Evolutionary conservation across 2,888 invertebrate genomes (phyloP).

Genomic region (Neelides folsomi): DNA sequence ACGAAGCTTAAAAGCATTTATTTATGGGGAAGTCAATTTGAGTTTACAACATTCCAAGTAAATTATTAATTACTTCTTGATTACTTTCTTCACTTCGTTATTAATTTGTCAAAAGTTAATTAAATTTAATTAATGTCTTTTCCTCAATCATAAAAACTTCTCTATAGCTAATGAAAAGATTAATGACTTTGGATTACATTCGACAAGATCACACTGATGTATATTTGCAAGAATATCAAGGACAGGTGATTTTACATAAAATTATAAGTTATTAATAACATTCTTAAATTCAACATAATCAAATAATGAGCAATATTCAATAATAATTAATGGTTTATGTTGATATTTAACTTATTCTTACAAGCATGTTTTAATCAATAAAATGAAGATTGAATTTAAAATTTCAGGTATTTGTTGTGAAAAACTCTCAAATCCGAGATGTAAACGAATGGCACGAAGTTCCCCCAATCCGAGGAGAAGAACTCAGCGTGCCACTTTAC

Average conservation of each 20-base stretch:
- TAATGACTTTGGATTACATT: not conserved
- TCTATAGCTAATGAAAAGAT: not conserved
- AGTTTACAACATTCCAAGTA: conserved; percentile 15
- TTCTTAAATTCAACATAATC: no score
- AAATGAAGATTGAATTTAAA: not conserved
- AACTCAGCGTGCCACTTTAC: conserved; percentile 20
- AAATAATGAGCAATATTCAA: no score
- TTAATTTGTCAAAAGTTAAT: no score
- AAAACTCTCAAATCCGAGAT: conserved; percentile 23
- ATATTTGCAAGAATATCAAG: not conserved
- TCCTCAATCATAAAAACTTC: no score
- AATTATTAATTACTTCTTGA: not conserved
- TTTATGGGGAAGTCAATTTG: conserved; percentile 28
- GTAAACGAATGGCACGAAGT: conserved; percentile 31
- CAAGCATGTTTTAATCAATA: no score
- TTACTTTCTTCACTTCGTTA: not conserved
- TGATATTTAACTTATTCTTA: no score
- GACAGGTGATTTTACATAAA: not conserved
- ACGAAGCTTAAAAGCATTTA: conserved; percentile 20
- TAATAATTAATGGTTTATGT: no score
- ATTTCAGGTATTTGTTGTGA: conserved; percentile 13
- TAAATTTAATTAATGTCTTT: no score
- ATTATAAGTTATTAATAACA: no score
- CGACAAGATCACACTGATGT: not conserved
- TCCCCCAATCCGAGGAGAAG: conserved; percentile 14